phyloP scores from a whole-genome alignment of 2,888 invertebrate species.

The Odontocerum albicorne region DNA sequence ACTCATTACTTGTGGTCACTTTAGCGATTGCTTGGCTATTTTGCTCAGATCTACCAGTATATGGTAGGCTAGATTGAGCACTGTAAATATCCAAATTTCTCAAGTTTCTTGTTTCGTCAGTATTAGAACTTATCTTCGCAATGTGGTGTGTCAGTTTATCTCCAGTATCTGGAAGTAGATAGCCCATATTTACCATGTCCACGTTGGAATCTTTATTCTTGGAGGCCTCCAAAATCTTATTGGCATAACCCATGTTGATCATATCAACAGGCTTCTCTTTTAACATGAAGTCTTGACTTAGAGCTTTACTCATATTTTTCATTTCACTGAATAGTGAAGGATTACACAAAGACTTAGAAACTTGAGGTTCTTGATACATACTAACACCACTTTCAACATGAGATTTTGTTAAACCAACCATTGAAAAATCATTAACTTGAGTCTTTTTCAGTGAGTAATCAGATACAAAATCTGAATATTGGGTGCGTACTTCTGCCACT shows the following conservation, averaged over 20 bases:
- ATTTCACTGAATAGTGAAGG: slow-evolving; percentile 12
- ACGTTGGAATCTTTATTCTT: slow-evolving; percentile 41
- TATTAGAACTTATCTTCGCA: slow-evolving; percentile 31
- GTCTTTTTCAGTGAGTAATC: slow-evolving; percentile 21
- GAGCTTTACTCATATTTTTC: slow-evolving; percentile 15
- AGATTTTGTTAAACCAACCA: slow-evolving; percentile 14
- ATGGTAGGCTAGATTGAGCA: slow-evolving; percentile 36
- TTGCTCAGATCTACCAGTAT: slow-evolving; percentile 32
- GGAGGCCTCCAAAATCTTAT: slow-evolving; percentile 26
- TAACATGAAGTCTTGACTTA: slow-evolving; percentile 13
- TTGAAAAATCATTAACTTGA: slow-evolving; percentile 21
- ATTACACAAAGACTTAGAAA: slow-evolving; percentile 3
- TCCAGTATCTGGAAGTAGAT: slow-evolving; percentile 47
- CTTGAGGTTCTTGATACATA: slow-evolving; percentile 6
- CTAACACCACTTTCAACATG: slow-evolving; percentile 6
- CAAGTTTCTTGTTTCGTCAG: slow-evolving; percentile 37
- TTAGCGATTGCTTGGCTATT: slow-evolving; percentile 16
- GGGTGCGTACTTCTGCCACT: not conserved
- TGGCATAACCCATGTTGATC: slow-evolving; percentile 44
- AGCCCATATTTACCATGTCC: slow-evolving; percentile 57
- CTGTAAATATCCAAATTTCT: slow-evolving; percentile 36
- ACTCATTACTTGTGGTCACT: slow-evolving; percentile 7
- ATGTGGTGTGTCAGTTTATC: slow-evolving; percentile 13
- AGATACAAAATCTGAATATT: slow-evolving; percentile 17
- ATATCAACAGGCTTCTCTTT: slow-evolving; percentile 42